Percentiles rank a stretch among this genome's conserved stretches.
Conservation (phyloP, 2,888 invertebrate species). For the Callyntrura sp. region DNA sequence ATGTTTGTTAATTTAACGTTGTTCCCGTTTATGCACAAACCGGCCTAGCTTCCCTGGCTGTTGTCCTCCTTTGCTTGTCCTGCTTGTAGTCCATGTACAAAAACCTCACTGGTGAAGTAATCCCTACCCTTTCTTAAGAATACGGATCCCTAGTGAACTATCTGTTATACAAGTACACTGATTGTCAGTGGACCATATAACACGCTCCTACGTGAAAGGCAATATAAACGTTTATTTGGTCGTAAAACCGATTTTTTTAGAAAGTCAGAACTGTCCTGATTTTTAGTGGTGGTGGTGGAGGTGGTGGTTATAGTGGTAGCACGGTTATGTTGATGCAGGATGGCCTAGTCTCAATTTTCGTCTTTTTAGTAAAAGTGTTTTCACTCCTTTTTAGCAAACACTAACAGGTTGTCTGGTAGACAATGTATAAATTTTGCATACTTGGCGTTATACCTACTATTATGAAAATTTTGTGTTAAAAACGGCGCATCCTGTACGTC, state of each 20-base stretch:
- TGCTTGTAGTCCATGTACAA: slow-evolving; percentile 65
- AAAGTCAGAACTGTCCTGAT: slow-evolving; percentile 74
- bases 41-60: neutral
- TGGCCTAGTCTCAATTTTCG: neutral
- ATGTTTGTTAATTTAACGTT: slow-evolving; percentile 73
- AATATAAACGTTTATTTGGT: slow-evolving; percentile 40
- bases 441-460: too few relatives aligned
- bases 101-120: slow-evolving; percentile 47
- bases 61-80: neutral
- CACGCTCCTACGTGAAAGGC: neutral
- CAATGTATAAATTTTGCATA: neutral
- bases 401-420: neutral
- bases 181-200: neutral
- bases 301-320: too few relatives aligned
- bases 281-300: slow-evolving; percentile 66
- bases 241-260: slow-evolving; percentile 26
- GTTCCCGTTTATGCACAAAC: slow-evolving; percentile 51
- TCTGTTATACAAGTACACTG: neutral
- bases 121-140: neutral
- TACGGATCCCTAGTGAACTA: slow-evolving; percentile 55
- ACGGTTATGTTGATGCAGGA: neutral
- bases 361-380: too few relatives aligned
- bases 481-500: too few relatives aligned
- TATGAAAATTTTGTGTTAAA: neutral
- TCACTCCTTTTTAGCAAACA: too few relatives aligned